Conservation (phyloP, 2,113 vertebrate genomes). For the Pseudonaja textilis region DNA sequence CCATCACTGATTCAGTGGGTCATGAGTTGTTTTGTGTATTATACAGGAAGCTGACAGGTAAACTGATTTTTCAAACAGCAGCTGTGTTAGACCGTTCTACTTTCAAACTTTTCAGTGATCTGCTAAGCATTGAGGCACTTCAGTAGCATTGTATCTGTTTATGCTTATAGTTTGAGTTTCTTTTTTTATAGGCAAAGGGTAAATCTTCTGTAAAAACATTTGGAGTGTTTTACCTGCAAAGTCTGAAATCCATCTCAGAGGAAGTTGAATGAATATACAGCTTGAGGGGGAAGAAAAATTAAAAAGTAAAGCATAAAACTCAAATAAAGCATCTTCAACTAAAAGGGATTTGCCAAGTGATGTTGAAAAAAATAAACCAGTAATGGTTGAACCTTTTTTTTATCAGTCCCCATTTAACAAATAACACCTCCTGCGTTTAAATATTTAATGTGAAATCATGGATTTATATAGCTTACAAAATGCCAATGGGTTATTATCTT, state of each 20-base stretch:
- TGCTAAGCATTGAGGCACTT: constrained; percentile 36
- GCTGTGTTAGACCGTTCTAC: background rate
- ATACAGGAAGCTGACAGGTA: background rate
- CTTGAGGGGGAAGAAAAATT: background rate
- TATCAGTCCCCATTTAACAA: constrained; percentile 71
- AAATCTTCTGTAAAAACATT: constrained; percentile 60
- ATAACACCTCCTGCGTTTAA: constrained; percentile 76
- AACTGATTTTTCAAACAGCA: constrained; percentile 38
- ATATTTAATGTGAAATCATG: constrained; percentile 79
- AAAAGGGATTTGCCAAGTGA: constrained; percentile 61
- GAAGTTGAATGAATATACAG: constrained; percentile 56
- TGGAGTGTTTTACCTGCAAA: constrained; percentile 55
- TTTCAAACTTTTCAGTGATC: constrained; percentile 41
- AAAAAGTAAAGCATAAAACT: constrained; percentile 24
- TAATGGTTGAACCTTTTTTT: constrained; percentile 61
- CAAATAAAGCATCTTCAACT: constrained; percentile 48
- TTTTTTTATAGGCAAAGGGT: constrained; percentile 53
- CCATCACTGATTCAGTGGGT: background rate
- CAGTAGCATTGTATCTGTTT: constrained; percentile 48
- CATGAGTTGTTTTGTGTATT: background rate
- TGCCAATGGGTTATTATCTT: constrained; percentile 78
- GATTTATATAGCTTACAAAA: constrained; percentile 78
- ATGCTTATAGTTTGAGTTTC: constrained; percentile 50
- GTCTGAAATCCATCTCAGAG: constrained; percentile 49
- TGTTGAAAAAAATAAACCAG: constrained; percentile 37